Conservation (phyloP, 2,888 invertebrate species). For the Erebia epiphron region DNA sequence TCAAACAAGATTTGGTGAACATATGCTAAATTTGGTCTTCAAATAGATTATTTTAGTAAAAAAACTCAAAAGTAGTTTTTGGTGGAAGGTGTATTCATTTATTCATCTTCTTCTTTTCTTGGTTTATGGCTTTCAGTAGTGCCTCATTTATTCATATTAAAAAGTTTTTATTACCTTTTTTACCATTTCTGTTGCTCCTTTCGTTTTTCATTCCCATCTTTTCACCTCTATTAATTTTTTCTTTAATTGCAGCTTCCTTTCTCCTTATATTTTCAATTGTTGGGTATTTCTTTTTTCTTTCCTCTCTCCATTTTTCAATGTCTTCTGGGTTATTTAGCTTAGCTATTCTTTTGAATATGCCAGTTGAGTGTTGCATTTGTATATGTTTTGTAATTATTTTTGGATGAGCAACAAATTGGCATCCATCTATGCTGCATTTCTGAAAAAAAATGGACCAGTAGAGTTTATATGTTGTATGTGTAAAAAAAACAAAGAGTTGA, state of each 20-base stretch:
- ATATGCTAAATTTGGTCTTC: no score
- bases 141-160: no score
- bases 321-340: slow-evolving; percentile 91
- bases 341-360: slow-evolving; percentile 90
- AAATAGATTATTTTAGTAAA: no score
- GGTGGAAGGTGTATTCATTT: background rate
- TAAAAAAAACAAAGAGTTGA: no score
- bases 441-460: slow-evolving; percentile 47
- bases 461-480: no score
- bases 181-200: slow-evolving; percentile 28
- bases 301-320: slow-evolving; percentile 91
- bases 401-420: slow-evolving; percentile 90
- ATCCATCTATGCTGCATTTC: slow-evolving; percentile 91
- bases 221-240: slow-evolving; percentile 89
- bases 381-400: slow-evolving; percentile 91
- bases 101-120: no score
- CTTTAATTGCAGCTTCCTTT: slow-evolving; percentile 84
- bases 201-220: slow-evolving; percentile 79
- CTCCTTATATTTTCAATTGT: slow-evolving; percentile 87
- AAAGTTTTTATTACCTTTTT: slow-evolving; percentile 7
- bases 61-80: no score
- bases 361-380: slow-evolving; percentile 92
- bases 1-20: no score
- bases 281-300: slow-evolving; percentile 91
- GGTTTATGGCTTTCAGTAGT: no score